Percentiles rank a stretch among this genome's conserved stretches.
Conservation (phyloP, 2,797 vertebrate genomes). For the Intellagama lesueurii region DNA sequence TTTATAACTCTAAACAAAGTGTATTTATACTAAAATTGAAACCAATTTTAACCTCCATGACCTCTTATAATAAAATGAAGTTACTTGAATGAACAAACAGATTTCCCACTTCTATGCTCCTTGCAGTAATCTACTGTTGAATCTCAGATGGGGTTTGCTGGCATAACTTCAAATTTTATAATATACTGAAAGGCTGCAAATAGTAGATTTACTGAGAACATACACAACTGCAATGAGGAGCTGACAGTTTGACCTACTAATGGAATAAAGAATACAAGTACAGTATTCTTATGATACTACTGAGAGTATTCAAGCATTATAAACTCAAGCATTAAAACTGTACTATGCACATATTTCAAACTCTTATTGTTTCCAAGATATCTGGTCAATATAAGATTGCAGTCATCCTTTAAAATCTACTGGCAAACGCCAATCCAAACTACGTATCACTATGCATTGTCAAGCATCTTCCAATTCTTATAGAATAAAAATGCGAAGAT, state of each 20-base stretch:
- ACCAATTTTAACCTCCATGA: neutral
- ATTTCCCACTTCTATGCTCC: neutral
- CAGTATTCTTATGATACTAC: neutral
- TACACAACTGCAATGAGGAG: neutral
- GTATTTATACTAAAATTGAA: neutral
- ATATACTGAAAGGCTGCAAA: neutral
- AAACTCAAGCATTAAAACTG: neutral
- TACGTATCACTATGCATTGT: neutral
- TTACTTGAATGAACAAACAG: conserved; percentile 8
- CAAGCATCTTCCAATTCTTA: neutral
- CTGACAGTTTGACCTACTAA: neutral
- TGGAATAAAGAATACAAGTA: neutral
- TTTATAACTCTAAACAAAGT: neutral
- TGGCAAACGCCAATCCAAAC: neutral
- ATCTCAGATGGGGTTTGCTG: neutral
- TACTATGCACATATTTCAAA: neutral
- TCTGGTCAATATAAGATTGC: neutral
- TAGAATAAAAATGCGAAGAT: neutral
- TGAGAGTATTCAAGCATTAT: neutral
- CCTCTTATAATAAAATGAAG: neutral
- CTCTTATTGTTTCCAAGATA: neutral
- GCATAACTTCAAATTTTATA: neutral
- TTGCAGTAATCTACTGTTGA: neutral
- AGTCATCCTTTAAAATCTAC: neutral
- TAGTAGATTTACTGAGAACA: neutral